Evolutionary conservation across 2,113 vertebrate genomes (phyloP).

Genomic region (Microcebus ravelobensis): DNA sequence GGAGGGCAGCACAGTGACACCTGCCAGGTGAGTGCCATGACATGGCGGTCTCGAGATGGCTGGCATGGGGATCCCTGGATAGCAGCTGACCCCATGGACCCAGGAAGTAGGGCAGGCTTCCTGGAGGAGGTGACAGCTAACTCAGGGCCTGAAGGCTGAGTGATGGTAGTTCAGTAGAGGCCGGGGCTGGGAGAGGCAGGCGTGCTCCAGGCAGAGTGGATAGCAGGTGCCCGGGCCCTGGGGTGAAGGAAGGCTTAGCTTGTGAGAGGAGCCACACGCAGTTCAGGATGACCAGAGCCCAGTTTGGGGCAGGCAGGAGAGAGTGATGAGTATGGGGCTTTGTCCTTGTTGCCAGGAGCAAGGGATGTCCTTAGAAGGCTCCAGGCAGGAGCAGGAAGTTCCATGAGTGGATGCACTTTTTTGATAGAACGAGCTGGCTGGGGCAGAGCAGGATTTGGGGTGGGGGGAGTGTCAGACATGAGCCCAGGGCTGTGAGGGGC

Average conservation of each 20-base stretch:
- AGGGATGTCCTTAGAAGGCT: not conserved
- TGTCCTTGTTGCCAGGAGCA: not conserved
- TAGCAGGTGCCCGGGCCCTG: not conserved
- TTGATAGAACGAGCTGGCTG: not conserved
- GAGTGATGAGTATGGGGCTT: too few relatives aligned
- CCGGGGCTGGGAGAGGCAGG: not conserved
- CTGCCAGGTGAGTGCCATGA: not conserved
- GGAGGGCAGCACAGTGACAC: not conserved
- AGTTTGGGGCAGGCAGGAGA: not conserved
- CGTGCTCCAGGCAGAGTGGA: fast-evolving
- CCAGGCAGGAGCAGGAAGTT: not conserved
- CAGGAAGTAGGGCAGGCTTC: not conserved
- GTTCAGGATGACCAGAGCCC: not conserved
- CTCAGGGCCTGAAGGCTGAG: not conserved
- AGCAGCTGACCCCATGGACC: not conserved
- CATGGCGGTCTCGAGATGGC: not conserved
- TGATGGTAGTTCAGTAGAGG: not conserved
- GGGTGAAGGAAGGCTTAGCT: not conserved
- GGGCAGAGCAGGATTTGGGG: too few relatives aligned
- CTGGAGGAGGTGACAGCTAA: not conserved
- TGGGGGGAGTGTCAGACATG: fast-evolving
- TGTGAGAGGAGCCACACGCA: not conserved
- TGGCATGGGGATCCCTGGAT: not conserved
- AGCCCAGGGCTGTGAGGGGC: not conserved
- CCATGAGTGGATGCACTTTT: fast-evolving